Conservation (phyloP, 2,797 vertebrate genomes). For the Pangasius macronema region DNA sequence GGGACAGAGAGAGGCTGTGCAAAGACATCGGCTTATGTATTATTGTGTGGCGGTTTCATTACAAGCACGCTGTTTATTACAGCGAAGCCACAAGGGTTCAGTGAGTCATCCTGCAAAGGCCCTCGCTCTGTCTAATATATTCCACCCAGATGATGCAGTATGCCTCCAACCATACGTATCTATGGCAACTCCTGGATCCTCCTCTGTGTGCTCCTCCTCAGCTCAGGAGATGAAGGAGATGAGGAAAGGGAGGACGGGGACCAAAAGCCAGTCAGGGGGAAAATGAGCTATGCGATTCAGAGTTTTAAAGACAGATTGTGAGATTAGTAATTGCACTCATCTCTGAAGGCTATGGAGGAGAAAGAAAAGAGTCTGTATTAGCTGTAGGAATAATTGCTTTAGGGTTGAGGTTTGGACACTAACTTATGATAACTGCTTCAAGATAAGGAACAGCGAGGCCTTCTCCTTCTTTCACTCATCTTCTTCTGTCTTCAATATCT, state of each 20-base stretch:
- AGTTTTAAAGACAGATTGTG: constrained; percentile 71
- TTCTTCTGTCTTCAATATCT: neutral
- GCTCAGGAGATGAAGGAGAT: constrained; percentile 55
- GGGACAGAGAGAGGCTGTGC: constrained; percentile 12
- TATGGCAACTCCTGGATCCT: constrained; percentile 62
- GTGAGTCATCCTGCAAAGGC: constrained; percentile 47
- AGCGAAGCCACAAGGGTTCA: constrained; percentile 48
- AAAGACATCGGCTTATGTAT: constrained; percentile 33
- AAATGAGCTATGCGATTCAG: constrained; percentile 77
- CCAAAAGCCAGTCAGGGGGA: constrained; percentile 67
- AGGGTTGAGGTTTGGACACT: constrained; percentile 41
- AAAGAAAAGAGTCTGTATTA: constrained; percentile 30
- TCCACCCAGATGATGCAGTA: constrained; percentile 44
- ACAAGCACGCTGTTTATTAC: constrained; percentile 46
- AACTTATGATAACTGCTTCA: constrained; percentile 14
- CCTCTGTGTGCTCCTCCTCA: constrained; percentile 68
- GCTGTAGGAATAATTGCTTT: constrained; percentile 48
- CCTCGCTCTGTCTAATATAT: constrained; percentile 29
- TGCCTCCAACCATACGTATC: constrained; percentile 64
- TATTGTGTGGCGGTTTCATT: constrained; percentile 51
- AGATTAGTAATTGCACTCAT: constrained; percentile 69
- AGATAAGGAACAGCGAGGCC: neutral
- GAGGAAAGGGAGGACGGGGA: constrained; percentile 50
- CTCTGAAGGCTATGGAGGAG: constrained; percentile 52
- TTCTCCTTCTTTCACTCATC: neutral